Conservation (phyloP, 1,140 invertebrate species). For the Calephelis nemesis region DNA sequence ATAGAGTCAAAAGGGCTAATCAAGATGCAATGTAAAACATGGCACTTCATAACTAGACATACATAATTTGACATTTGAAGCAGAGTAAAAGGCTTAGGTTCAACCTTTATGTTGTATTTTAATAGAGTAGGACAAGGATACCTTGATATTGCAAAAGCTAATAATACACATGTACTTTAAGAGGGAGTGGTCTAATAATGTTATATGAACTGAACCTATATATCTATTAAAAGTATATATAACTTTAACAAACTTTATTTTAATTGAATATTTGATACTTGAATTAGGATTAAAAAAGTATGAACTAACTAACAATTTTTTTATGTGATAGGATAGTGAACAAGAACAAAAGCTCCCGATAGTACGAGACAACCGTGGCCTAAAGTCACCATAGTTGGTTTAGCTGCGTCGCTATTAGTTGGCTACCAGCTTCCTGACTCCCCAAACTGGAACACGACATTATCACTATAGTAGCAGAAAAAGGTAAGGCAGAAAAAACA, state of each 20-base stretch:
- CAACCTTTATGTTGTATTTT: constrained; percentile 10
- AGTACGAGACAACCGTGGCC: too few species aligned
- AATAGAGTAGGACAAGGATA: constrained; percentile 21
- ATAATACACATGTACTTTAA: constrained; percentile 9
- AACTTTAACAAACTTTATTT: not conserved
- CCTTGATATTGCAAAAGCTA: constrained; percentile 17
- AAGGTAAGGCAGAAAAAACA: too few species aligned
- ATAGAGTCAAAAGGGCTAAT: not conserved
- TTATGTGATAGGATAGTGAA: too few species aligned
- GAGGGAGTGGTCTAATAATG: constrained; percentile 7
- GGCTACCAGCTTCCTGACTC: too few species aligned
- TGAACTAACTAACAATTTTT: too few species aligned
- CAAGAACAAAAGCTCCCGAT: too few species aligned
- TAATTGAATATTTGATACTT: not conserved
- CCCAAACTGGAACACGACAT: too few species aligned
- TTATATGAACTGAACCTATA: not conserved
- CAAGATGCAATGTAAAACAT: constrained; percentile 8
- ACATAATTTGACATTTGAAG: constrained; percentile 9
- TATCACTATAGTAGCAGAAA: too few species aligned
- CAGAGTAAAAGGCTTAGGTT: constrained; percentile 16
- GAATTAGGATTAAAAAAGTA: too few species aligned
- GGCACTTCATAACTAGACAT: constrained; percentile 1
- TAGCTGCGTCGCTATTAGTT: too few species aligned
- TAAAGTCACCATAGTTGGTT: too few species aligned
- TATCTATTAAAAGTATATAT: too few species aligned